phyloP scores from a whole-genome alignment of 2,888 invertebrate species.

The Gonocerus acuteangulatus region DNA sequence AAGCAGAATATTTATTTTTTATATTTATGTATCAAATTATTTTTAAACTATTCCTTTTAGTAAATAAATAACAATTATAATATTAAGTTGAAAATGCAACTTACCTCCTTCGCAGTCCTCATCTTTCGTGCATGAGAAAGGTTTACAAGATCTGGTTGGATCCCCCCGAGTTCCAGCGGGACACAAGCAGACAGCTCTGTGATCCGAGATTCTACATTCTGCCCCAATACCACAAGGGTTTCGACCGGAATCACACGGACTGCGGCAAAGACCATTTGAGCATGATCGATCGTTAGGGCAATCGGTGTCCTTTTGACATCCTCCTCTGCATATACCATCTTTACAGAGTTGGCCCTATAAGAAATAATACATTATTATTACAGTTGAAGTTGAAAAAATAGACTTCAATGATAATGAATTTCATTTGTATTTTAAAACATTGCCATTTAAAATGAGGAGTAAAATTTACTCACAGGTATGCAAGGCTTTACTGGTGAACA shows the following conservation, averaged over 20 bases:
- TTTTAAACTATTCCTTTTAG: too few relatives aligned
- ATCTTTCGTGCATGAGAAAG: conserved; percentile 65
- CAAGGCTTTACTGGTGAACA: conserved; percentile 51
- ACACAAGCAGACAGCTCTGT: conserved; percentile 77
- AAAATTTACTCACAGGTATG: conserved; percentile 43
- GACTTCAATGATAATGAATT: not conserved
- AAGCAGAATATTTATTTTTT: too few relatives aligned
- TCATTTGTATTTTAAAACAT: not conserved
- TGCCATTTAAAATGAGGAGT: too few relatives aligned
- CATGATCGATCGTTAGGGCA: conserved; percentile 72
- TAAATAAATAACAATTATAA: too few relatives aligned
- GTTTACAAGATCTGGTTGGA: conserved; percentile 61
- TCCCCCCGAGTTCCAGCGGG: conserved; percentile 75
- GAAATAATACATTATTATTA: not conserved
- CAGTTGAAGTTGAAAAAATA: not conserved
- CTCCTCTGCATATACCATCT: conserved; percentile 64
- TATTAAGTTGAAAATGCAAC: too few relatives aligned
- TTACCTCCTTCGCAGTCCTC: conserved; percentile 60
- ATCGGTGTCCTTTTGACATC: conserved; percentile 71
- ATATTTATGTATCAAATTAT: too few relatives aligned
- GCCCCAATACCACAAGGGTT: conserved; percentile 74
- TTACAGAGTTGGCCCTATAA: conserved; percentile 67
- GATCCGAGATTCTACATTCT: conserved; percentile 68
- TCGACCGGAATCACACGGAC: conserved; percentile 57
- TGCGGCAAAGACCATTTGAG: conserved; percentile 52